These are phyloP conservation scores for Dolichotis patagonum DNA, from an alignment of 2,113 vertebrate genomes.

Conservation along the genomic window DNA sequence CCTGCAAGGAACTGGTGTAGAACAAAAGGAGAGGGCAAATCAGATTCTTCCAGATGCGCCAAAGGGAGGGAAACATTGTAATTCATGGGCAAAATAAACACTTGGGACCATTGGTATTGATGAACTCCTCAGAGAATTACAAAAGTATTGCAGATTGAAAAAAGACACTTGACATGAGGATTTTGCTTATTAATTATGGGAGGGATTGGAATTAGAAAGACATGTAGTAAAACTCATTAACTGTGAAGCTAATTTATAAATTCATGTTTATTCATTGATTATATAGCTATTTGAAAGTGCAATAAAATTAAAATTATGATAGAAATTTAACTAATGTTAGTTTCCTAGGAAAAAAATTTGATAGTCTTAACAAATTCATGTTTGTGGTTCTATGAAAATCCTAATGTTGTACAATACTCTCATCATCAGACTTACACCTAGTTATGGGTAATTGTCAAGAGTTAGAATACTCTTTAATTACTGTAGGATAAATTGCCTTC, in stretches of 20 bases:
- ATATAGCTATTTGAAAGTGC: not conserved
- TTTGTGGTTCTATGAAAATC: not conserved
- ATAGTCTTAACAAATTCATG: not conserved
- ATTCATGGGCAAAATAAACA: not conserved
- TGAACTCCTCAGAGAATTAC: not conserved
- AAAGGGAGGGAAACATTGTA: not conserved
- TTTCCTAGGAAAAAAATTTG: not conserved
- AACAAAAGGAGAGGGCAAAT: not conserved
- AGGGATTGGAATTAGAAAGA: not conserved
- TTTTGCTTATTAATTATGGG: not conserved
- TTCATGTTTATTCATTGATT: not conserved
- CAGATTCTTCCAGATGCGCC: not conserved
- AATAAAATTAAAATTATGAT: not conserved
- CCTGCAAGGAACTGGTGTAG: accelerated
- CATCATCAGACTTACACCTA: not conserved
- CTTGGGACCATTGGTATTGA: not conserved
- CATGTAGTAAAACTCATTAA: not conserved
- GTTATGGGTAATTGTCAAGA: slow-evolving; percentile 10
- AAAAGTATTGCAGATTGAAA: not conserved
- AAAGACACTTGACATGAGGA: not conserved
- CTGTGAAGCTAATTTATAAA: not conserved
- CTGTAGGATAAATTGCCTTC: slow-evolving; percentile 22
- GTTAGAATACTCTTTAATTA: not conserved
- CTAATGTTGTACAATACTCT: not conserved
- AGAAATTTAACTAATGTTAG: not conserved